Conservation (phyloP, 2,797 vertebrate genomes). For the Antrozous pallidus region DNA sequence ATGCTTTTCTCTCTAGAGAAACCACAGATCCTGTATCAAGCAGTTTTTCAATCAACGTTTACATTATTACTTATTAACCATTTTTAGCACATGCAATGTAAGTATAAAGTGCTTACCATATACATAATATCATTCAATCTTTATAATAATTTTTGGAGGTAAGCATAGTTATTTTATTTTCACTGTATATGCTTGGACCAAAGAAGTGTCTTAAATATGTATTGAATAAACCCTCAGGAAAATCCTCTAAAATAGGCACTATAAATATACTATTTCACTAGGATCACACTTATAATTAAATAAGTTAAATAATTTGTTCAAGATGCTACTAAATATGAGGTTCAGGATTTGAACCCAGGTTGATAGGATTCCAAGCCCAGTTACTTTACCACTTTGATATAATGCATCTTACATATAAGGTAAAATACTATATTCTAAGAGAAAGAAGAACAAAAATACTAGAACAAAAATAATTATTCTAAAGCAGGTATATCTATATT, state of each 20-base stretch:
- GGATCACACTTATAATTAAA: not conserved
- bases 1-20: not conserved
- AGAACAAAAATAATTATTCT: not conserved
- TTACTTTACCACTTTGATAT: not conserved
- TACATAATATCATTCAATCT: not conserved
- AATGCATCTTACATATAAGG: not conserved
- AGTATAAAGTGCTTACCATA: not conserved
- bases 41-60: not conserved
- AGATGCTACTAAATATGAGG: not conserved
- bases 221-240: not conserved
- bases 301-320: not conserved
- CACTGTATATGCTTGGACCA: not conserved
- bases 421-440: not conserved
- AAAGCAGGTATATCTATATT: not conserved
- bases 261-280: not conserved
- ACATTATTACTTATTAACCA: not conserved
- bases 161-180: not conserved
- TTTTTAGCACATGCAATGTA: not conserved
- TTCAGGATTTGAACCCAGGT: not conserved
- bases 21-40: not conserved
- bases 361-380: not conserved
- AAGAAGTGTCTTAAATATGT: not conserved
- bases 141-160: not conserved
- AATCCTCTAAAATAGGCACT: not conserved
- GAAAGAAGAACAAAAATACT: not conserved